A percentile compares a stretch with the other conserved stretches of the same genome.
Conservation (phyloP, 2,888 invertebrate species). For the Archaeoteleia sp. region DNA sequence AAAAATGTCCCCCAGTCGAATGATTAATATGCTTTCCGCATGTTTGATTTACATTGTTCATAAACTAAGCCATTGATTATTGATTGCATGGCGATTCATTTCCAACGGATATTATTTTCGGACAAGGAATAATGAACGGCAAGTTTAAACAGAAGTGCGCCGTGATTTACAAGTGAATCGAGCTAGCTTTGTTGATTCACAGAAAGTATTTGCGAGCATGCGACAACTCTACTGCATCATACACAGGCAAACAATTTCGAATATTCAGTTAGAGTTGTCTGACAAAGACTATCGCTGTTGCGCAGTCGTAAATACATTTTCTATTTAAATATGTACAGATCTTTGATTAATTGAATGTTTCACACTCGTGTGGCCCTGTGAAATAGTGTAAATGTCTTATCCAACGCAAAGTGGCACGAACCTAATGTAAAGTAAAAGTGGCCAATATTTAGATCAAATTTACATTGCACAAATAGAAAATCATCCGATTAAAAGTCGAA, state of each 20-base stretch:
- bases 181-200: not conserved
- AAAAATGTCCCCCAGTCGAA: not conserved
- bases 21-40: not conserved
- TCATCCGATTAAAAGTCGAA: not conserved
- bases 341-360: too few relatives aligned
- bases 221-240: not conserved
- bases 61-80: constrained; percentile 5
- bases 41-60: constrained; percentile 5
- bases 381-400: too few relatives aligned
- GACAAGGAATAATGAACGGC: constrained; percentile 5
- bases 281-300: too few relatives aligned
- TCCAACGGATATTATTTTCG: not conserved
- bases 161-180: not conserved
- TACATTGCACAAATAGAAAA: not conserved
- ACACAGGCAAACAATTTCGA: not conserved
- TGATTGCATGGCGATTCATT: constrained; percentile 7
- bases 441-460: too few relatives aligned
- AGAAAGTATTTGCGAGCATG: constrained; percentile 2
- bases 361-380: too few relatives aligned
- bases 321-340: too few relatives aligned
- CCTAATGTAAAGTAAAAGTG: too few relatives aligned
- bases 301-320: too few relatives aligned
- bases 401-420: too few relatives aligned
- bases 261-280: not conserved
- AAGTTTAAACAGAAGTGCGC: constrained; percentile 4